phyloP scores from a whole-genome alignment of 2,113 vertebrate species.

The Petrocephalus microphthalmus region DNA sequence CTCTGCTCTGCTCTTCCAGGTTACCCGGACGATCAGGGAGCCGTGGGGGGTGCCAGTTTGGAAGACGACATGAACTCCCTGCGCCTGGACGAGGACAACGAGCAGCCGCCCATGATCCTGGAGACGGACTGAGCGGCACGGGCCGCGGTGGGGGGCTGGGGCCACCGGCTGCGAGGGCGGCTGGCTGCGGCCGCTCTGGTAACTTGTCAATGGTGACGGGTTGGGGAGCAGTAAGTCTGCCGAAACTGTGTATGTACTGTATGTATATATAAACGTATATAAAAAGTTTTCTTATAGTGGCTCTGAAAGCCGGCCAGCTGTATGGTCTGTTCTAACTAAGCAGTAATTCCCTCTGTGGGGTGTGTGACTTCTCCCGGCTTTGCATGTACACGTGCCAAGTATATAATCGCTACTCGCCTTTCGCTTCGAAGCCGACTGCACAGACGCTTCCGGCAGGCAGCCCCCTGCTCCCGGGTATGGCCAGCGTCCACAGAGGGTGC shows the following conservation, averaged over 20 bases:
- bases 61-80: constrained; percentile 82
- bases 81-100: constrained; percentile 86
- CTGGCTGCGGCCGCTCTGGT: constrained; percentile 72
- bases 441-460: constrained; percentile 27
- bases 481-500: background rate
- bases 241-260: constrained; percentile 63
- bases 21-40: constrained; percentile 88
- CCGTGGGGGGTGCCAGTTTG: constrained; percentile 76
- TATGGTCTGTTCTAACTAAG: constrained; percentile 33
- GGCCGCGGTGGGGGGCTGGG: constrained; percentile 51
- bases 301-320: constrained; percentile 50
- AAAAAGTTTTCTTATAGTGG: constrained; percentile 19
- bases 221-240: constrained; percentile 47
- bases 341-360: background rate
- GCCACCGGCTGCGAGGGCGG: constrained; percentile 58
- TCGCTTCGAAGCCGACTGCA: constrained; percentile 27
- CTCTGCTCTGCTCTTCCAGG: constrained; percentile 50
- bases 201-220: constrained; percentile 66
- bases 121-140: constrained; percentile 73
- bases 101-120: constrained; percentile 94
- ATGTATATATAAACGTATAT: constrained; percentile 40
- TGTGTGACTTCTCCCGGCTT: constrained; percentile 58
- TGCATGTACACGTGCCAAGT: constrained; percentile 93
- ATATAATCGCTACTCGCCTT: constrained; percentile 34
- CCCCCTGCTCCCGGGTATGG: background rate